Conservation (phyloP, 2,888 invertebrate species). For the Sepiola atlantica region DNA sequence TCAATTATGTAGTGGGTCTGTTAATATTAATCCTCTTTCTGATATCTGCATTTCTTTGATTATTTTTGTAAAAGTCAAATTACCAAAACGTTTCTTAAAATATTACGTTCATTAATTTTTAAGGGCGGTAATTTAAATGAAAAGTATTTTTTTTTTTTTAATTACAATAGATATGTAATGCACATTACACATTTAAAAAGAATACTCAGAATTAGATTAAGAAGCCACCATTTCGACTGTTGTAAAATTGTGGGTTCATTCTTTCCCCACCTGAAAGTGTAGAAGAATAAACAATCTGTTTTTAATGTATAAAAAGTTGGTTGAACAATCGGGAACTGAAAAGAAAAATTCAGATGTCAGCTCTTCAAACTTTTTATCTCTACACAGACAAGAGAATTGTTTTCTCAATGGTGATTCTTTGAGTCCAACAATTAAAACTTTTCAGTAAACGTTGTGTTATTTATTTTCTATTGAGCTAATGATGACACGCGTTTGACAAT, state of each 20-base stretch:
- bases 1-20: no score
- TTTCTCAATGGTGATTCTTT: background rate
- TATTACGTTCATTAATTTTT: no score
- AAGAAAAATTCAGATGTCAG: background rate
- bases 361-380: background rate
- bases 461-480: conserved; percentile 23
- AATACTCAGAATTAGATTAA: no score
- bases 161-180: no score
- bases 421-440: background rate
- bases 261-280: background rate
- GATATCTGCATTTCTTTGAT: no score
- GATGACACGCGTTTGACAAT: background rate
- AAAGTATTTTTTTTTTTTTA: no score
- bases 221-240: no score
- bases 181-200: no score
- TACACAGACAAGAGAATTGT: background rate
- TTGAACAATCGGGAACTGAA: background rate
- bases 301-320: background rate
- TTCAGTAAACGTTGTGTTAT: background rate
- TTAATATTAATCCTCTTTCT: no score
- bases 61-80: no score
- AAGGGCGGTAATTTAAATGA: no score
- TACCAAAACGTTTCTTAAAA: no score
- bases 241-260: background rate
- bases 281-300: background rate